Evolutionary conservation across 2,888 invertebrate genomes (phyloP), one percentile per base, ranked within the genome.

Genomic region (Lycia hirtaria): DNA sequence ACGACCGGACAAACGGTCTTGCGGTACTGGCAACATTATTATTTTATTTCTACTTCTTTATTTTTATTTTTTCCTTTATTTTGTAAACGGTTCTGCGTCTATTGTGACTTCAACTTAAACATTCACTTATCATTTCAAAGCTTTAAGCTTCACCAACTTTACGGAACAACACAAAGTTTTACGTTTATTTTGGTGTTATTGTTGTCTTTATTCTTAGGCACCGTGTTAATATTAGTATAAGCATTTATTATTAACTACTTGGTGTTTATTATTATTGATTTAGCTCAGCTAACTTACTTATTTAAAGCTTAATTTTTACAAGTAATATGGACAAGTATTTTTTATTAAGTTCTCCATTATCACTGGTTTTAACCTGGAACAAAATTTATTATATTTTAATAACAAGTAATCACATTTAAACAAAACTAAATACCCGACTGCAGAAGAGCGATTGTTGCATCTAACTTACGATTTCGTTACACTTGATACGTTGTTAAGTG

Each of bases 1-100:
- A 44, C 94, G 90, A 30, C 94, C 94, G 38, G 94, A 93, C 92
- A 94, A 75, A 64, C 93, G 88, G 74, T 93, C 92, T 74, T 92
- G 92, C 19, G 93, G 93, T 56, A 93, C 87, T 47, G 93, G 93
- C 80, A 93, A 79, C 93, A 93, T 92, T 41, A 41, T 41, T 41
- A 60, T 71, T 81, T 22, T n/a, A n/a, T n/a, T n/a, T n/a, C n/a
- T n/a, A n/a, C n/a, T n/a, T n/a, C n/a, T n/a, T n/a, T n/a, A n/a
- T n/a, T n/a, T n/a, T n/a, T n/a, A 35, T 15, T 22, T 40, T 55
- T 6, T 38, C 22, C 26, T 30, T 41, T 35, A 10, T 17, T 32
- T 56, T 43, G 19, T 49, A 38, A 28, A 33, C 9, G 9, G 37
- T 15, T 37, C 32, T 4, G 15, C 6, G 33, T 24, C 28, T 48